phyloP scores from a whole-genome alignment of 2,888 invertebrate species.

The Leptinotarsa peninsularis region DNA sequence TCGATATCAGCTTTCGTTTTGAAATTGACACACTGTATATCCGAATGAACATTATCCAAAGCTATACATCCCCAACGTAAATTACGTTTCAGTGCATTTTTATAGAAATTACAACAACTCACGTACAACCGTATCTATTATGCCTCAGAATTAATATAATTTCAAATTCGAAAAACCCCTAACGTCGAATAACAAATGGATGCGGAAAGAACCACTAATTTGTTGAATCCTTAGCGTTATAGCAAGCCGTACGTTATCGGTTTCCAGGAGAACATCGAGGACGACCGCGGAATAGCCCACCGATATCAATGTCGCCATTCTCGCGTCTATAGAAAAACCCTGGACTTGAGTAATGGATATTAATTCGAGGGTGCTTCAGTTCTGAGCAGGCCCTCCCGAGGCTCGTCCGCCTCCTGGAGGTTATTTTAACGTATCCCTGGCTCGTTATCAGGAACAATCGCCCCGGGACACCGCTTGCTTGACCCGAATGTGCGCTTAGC shows the following conservation, averaged over 20 bases:
- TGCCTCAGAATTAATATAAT: background rate
- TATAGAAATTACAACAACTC: no score
- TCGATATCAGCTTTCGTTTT: no score
- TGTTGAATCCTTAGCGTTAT: constrained; percentile 9
- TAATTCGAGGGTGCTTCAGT: constrained; percentile 53
- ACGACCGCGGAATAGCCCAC: constrained; percentile 21
- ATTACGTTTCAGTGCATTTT: no score
- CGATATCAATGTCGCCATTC: constrained; percentile 38
- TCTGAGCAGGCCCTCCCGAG: constrained; percentile 53
- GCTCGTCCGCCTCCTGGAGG: constrained; percentile 57
- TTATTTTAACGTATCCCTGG: constrained; percentile 57
- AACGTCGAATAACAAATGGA: background rate
- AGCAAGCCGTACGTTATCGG: constrained; percentile 2
- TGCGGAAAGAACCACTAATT: background rate
- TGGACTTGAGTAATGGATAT: constrained; percentile 59
- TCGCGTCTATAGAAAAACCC: constrained; percentile 45
- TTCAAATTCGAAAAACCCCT: background rate
- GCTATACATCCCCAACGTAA: no score
- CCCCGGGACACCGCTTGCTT: constrained; percentile 59
- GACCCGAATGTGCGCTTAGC: constrained; percentile 55
- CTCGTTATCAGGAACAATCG: constrained; percentile 64
- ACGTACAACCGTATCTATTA: no score
- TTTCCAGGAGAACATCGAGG: constrained; percentile 9
- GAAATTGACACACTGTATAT: no score
- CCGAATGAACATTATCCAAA: no score